Conservation (phyloP, 2,888 invertebrate genomes). For the Drosophila helvetica region DNA sequence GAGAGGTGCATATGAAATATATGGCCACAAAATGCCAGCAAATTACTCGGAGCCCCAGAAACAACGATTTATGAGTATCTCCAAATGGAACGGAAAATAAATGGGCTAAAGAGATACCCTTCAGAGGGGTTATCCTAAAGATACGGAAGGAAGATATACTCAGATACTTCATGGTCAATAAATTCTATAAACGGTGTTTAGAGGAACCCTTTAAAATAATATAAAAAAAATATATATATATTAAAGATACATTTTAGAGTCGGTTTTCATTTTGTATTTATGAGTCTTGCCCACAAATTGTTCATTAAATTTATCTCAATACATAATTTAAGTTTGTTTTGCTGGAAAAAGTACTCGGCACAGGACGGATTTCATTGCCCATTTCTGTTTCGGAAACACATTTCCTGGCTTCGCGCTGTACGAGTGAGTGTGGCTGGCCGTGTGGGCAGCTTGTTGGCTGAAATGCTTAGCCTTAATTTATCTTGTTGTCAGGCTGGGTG, state of each 20-base stretch:
- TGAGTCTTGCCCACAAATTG: background rate
- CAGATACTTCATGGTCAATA: background rate
- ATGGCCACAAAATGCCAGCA: conserved; percentile 33
- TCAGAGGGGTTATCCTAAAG: background rate
- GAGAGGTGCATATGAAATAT: conserved; percentile 39
- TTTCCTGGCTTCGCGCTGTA: conserved; percentile 15
- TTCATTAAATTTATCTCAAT: too few relatives aligned
- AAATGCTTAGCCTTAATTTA: conserved; percentile 68
- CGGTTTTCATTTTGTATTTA: too few relatives aligned
- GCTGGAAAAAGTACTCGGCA: too few relatives aligned
- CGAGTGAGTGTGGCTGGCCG: conserved; percentile 9
- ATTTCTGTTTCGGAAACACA: conserved; percentile 20
- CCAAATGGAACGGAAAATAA: too few relatives aligned
- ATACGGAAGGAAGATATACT: background rate
- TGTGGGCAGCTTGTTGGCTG: conserved; percentile 45
- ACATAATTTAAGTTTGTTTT: too few relatives aligned
- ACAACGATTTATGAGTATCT: conserved; percentile 26
- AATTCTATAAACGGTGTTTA: too few relatives aligned
- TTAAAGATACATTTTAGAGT: too few relatives aligned
- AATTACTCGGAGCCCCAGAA: conserved; percentile 19
- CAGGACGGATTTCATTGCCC: background rate
- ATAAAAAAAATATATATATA: too few relatives aligned
- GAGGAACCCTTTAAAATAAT: background rate
- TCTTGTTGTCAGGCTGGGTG: conserved; percentile 67
- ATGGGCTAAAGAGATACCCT: background rate